Conservation (phyloP, 1,140 invertebrate species). For the Dermatophagoides farinae region DNA sequence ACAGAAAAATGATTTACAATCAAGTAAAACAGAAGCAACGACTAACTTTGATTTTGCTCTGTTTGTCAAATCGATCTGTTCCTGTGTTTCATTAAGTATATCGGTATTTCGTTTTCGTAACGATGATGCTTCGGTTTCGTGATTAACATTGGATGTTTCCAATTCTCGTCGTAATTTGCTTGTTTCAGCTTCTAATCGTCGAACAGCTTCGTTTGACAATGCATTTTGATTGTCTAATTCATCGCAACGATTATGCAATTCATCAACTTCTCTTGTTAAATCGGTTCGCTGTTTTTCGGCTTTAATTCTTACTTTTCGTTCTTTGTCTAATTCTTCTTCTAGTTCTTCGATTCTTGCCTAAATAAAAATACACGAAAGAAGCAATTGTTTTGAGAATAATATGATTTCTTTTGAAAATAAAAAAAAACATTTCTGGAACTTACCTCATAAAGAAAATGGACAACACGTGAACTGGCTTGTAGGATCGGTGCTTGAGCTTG, state of each 20-base stretch:
- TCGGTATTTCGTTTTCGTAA: conserved; percentile 99
- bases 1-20: background rate
- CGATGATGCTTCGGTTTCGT: conserved; percentile 79
- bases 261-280: conserved; percentile 83
- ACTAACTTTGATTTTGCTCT: conserved; percentile 87
- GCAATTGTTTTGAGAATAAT: no score
- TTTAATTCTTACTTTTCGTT: conserved; percentile 83
- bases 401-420: no score
- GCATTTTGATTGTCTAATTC: conserved; percentile 96
- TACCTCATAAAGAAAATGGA: conserved; percentile 16
- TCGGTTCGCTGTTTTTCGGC: conserved; percentile 94
- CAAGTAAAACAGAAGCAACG: background rate
- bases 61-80: conserved; percentile 97
- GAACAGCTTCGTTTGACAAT: conserved; percentile 87
- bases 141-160: conserved; percentile 93
- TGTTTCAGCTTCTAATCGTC: conserved; percentile 94
- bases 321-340: conserved; percentile 92
- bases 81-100: conserved; percentile 89
- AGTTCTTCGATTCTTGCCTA: conserved; percentile 77
- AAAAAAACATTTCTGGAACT: background rate
- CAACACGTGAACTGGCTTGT: conserved; percentile 15
- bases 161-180: conserved; percentile 92
- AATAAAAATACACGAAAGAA: background rate
- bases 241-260: conserved; percentile 85
- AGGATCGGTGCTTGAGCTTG: conserved; percentile 15